Conservation (phyloP, 2,888 invertebrate genomes). For the Zaprionus obscuricornis region DNA sequence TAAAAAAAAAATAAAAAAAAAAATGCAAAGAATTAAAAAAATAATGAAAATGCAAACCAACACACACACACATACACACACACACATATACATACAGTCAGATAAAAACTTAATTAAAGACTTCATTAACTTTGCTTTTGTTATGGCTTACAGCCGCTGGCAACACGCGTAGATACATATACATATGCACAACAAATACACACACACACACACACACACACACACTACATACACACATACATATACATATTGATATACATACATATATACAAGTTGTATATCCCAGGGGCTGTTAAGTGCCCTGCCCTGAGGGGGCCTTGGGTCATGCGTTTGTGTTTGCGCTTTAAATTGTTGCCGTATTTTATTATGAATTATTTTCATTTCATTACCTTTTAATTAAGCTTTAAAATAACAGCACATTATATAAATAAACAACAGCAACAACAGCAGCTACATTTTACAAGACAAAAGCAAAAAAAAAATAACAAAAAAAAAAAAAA, state of each 20-base stretch:
- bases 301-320: no score
- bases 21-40: no score
- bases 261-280: conserved; percentile 10
- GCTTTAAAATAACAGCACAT: conserved; percentile 55
- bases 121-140: conserved; percentile 66
- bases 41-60: no score
- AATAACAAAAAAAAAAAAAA: conserved; percentile 6
- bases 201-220: no score
- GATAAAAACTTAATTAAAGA: conserved; percentile 69
- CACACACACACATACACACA: conserved; percentile 4
- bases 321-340: conserved; percentile 14
- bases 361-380: conserved; percentile 59
- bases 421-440: conserved; percentile 46
- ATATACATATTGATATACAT: conserved; percentile 5
- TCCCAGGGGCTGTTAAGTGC: conserved; percentile 4
- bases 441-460: no score
- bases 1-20: neutral
- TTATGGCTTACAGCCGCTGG: conserved; percentile 32
- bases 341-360: conserved; percentile 32
- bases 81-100: neutral
- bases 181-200: no score
- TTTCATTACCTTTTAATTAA: conserved; percentile 64
- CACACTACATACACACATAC: no score
- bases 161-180: no score
- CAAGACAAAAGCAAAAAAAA: no score